Evolutionary conservation across 2,113 vertebrate genomes (phyloP).

Genomic region (Rhinolophus sinicus): DNA sequence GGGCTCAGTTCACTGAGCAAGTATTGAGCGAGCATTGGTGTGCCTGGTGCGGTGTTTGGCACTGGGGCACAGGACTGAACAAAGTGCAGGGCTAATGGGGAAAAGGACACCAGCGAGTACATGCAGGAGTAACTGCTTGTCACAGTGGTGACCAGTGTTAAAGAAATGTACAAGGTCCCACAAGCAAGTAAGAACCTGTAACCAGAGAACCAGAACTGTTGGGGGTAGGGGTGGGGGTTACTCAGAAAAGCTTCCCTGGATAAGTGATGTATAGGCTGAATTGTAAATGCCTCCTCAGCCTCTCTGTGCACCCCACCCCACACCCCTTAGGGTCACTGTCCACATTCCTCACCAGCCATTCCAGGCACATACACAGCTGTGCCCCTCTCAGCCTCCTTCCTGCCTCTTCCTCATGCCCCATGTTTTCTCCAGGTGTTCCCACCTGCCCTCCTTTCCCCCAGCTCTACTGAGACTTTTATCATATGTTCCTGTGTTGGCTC

Average conservation of each 20-base stretch:
- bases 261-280: neutral
- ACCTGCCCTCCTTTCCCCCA: neutral
- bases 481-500: neutral
- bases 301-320: neutral
- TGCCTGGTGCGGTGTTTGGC: fast-evolving
- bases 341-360: neutral
- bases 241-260: neutral
- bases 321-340: neutral
- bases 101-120: neutral
- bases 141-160: neutral
- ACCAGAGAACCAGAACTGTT: neutral
- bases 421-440: neutral
- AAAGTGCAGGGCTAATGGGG: neutral
- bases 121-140: too few species aligned
- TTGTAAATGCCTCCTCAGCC: neutral
- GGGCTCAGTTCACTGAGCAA: neutral
- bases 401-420: too few species aligned
- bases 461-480: neutral
- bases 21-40: fast-evolving
- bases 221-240: neutral
- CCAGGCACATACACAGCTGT: too few species aligned
- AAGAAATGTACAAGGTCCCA: neutral
- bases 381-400: too few species aligned
- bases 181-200: neutral
- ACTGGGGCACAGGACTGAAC: neutral